Percentiles rank a stretch among this genome's conserved stretches.
These are phyloP conservation scores for Sympetrum striolatum DNA, from an alignment of 2,888 invertebrate species.

Conservation along the genomic window DNA sequence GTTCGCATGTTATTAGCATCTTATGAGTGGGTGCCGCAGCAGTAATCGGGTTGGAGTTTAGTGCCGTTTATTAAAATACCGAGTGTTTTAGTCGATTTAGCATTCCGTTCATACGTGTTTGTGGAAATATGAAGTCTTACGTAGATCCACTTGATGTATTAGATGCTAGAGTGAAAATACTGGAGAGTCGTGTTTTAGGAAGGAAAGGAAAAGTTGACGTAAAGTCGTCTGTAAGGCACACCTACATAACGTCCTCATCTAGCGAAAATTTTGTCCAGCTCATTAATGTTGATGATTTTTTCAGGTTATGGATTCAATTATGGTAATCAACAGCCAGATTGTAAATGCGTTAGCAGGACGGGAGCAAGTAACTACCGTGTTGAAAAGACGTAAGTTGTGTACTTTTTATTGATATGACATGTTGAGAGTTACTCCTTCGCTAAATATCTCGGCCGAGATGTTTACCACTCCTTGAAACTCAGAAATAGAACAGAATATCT, in stretches of 20 bases:
- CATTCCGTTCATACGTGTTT: no score
- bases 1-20: no score
- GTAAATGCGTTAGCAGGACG: constrained; percentile 16
- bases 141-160: constrained; percentile 25
- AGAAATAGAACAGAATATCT: no score
- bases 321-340: constrained; percentile 23
- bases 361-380: constrained; percentile 34
- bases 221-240: not conserved
- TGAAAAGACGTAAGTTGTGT: constrained; percentile 39
- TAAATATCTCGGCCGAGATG: no score
- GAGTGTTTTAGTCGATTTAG: no score
- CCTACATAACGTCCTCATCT: not conserved
- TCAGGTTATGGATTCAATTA: constrained; percentile 11
- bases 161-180: not conserved
- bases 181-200: constrained; percentile 24
- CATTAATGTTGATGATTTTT: not conserved
- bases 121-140: not conserved
- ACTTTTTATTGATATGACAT: no score
- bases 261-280: not conserved
- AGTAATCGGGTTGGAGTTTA: no score
- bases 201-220: not conserved
- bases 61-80: not conserved
- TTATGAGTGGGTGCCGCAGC: no score
- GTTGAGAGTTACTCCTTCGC: no score
- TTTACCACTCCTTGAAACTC: no score